Base-by-base conservation (phyloP, 1,140 invertebrate genomes). In the Drosophila equinoxialis region DNA sequence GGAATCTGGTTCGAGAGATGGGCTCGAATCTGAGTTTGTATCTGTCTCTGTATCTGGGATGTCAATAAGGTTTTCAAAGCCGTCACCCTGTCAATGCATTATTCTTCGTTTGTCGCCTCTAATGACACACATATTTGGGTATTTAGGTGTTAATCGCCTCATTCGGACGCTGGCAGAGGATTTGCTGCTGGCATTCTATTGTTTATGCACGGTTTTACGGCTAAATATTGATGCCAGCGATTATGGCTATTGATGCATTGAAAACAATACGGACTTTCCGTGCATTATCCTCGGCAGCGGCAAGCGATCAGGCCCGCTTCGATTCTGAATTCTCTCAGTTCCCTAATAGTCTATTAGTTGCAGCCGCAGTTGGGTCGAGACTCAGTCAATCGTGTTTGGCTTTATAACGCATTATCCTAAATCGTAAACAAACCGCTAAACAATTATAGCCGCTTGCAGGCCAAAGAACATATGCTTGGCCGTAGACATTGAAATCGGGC, bases 361-460 rank as follows among this genome's bases (percentile, higher is more conserved):
- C 76, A 79, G 82, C 74, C 74, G 68, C 17, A 51, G 45, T 42
- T 45, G 58, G 64, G 10, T 23, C 63, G 23, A 37, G 13, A 64
- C 65, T 87, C 84, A 87, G 84, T 87, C 84, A 87, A 87, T 89
- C 83, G 84, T 84, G 62, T 77, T 87, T 87, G 84, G 84, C 84
- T 87, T 87, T 89, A 89, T 89, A 74, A 55, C 84, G 72, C 80
- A 89, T 89, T 89, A 89, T 89, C 84, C 84, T 84, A 89, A 89
- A 90, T 90, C 85, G 71, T 81, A 89, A 89, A 87, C 80, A 89
- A 89, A 89, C 89, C 79, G 78, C 80, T 77, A 89, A 87, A 84
- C 84, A 89, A 89, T 84, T 89, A 84, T 77, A 74, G 72, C 68
- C 76, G 61, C 62, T 76, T 37, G 57, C 74, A 66, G 70, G 58